A percentile compares a stretch with the other conserved stretches of the same genome.
Evolutionary conservation across 2,888 invertebrate genomes (phyloP).

Genomic region (Eretmocerus hayati): DNA sequence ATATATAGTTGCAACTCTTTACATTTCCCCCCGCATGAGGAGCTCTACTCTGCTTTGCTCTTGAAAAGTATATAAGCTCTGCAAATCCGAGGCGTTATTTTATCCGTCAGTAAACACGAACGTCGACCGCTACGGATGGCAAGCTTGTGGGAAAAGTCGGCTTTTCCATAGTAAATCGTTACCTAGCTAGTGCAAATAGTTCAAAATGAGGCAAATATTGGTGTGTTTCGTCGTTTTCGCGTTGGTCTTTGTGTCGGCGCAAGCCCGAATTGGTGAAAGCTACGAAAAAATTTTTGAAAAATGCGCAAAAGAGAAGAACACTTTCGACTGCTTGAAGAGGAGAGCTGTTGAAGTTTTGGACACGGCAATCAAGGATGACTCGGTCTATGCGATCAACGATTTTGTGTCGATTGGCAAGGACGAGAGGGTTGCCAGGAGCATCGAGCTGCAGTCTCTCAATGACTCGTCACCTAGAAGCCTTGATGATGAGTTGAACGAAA

Average conservation of each 20-base stretch:
- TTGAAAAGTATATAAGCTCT: slow-evolving; percentile 33
- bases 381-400: slow-evolving; percentile 41
- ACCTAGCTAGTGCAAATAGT: slow-evolving; percentile 8
- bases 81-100: slow-evolving; percentile 22
- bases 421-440: slow-evolving; percentile 22
- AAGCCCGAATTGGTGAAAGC: slow-evolving; percentile 25
- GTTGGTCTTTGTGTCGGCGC: slow-evolving; percentile 11
- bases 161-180: too few relatives aligned
- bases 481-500: slow-evolving; percentile 40
- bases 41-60: slow-evolving; percentile 21
- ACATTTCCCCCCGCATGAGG: slow-evolving; percentile 10
- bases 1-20: too few relatives aligned
- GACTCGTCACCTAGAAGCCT: slow-evolving; percentile 32
- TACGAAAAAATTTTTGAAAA: slow-evolving; percentile 38
- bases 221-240: slow-evolving; percentile 19
- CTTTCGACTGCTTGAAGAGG: slow-evolving; percentile 41
- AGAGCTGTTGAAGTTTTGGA: slow-evolving; percentile 40
- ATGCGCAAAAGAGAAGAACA: slow-evolving; percentile 40
- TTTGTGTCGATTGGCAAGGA: slow-evolving; percentile 39
- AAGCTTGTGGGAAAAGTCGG: too few relatives aligned
- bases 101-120: slow-evolving; percentile 26
- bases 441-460: slow-evolving; percentile 16
- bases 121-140: slow-evolving; percentile 9
- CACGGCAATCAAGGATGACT: slow-evolving; percentile 38
- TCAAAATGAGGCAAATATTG: slow-evolving; percentile 28